Base-by-base conservation (phyloP, 2,797 vertebrate genomes). In the Hippoglossus hippoglossus region DNA sequence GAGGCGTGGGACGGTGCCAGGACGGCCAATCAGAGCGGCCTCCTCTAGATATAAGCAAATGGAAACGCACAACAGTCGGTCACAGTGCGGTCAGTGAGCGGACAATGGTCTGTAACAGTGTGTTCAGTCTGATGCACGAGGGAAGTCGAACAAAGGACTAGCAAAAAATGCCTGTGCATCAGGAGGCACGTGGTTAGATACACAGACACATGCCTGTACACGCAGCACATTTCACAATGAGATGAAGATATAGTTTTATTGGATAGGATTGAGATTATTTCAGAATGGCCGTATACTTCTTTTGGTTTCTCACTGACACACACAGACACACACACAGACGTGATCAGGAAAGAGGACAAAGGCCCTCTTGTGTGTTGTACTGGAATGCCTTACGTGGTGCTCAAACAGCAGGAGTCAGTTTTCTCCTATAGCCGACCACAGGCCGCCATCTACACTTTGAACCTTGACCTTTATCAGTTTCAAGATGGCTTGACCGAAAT, bases 311-410 rank as follows among this genome's bases (percentile, higher is more conserved):
- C 47, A 18, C 56, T 0, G 10, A 44, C 46, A 47, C 46, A 47
- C 46, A 19, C 44, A 19, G 25, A 31, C 10, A 54, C n/a, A 55
- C 63, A 64, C 49, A 25, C 63, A 34, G 70, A 65, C 61, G 63
- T 10, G 18, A 34, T 74, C 64, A 73, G 78, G 61, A 79, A 63
- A 26, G 4, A 6, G 25, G 75, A 92, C 87, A 90, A 88, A 88
- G 56, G 76, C 69, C 15, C 54, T 44, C 18, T 82, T 90, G 83
- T 88, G 79, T 59, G 61, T 74, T 4, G 47, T 21, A 58, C 47
- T 75, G 87, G 83, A 87, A 86, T 88, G 68, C 24, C 5, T 84
- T 84, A 83, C 66, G 50, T 81, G 86, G 64, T 65, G 24, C 61
- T 1, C 62, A 36, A 24, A 26, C 73, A 50, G 58, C 58, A 64